Evolutionary conservation across 2,888 invertebrate species (phyloP).

Genomic region (Oscheius myriophilus): DNA sequence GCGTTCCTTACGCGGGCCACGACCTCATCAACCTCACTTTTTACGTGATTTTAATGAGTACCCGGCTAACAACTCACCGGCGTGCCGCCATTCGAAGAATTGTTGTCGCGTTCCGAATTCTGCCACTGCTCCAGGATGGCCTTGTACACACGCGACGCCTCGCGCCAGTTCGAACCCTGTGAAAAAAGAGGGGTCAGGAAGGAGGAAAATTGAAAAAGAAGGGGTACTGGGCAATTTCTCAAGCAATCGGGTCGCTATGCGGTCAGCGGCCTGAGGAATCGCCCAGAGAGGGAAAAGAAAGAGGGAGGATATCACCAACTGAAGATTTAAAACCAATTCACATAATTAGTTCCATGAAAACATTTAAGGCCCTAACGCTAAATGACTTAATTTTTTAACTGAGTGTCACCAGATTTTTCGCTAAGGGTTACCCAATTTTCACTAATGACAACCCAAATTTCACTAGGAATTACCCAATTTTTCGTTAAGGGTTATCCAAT

Average conservation of each 20-base stretch:
- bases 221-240: background rate
- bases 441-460: too few species aligned
- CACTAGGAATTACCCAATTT: too few species aligned
- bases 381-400: too few species aligned
- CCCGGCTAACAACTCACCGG: background rate
- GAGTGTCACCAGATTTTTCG: too few species aligned
- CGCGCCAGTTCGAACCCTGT: constrained; percentile 89
- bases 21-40: constrained; percentile 17
- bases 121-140: constrained; percentile 80
- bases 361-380: too few species aligned
- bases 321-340: too few species aligned
- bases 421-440: too few species aligned
- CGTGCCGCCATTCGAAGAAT: background rate
- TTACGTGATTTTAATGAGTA: background rate
- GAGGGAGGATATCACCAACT: too few species aligned
- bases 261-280: background rate
- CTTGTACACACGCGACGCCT: constrained; percentile 93
- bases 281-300: too few species aligned
- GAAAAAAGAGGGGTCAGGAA: constrained; percentile 28
- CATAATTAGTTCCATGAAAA: too few species aligned
- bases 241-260: constrained; percentile 1
- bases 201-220: background rate
- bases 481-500: too few species aligned
- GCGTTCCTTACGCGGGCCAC: background rate
- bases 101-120: constrained; percentile 35